These are phyloP conservation scores for Isotomurus palustris DNA, from an alignment of 2,888 invertebrate species.

Conservation along the genomic window DNA sequence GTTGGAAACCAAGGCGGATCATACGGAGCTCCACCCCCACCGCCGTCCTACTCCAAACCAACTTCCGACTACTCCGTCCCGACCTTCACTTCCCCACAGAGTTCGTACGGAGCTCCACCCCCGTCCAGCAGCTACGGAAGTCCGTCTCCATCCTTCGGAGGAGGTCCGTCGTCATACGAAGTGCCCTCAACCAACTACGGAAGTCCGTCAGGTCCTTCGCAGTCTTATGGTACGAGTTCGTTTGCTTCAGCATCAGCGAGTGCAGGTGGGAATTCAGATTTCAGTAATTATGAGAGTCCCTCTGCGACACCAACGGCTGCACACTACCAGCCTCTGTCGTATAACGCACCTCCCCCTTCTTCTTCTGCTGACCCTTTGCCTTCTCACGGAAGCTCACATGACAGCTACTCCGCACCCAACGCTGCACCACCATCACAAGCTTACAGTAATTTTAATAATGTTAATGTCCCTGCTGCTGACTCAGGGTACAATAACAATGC, in stretches of 20 bases:
- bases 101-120: constrained; percentile 3
- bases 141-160: constrained; percentile 20
- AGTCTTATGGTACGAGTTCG: neutral
- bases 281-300: constrained; percentile 18
- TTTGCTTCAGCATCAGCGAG: constrained; percentile 17
- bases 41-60: constrained; percentile 19
- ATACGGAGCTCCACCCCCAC: constrained; percentile 23
- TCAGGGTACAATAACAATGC: too few species aligned
- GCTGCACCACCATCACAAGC: constrained; percentile 14
- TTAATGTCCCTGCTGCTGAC: too few species aligned
- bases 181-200: neutral
- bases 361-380: constrained; percentile 23
- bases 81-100: constrained; percentile 16
- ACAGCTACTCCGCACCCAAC: constrained; percentile 36
- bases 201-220: neutral
- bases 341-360: constrained; percentile 22
- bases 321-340: constrained; percentile 40
- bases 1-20: constrained; percentile 21
- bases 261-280: constrained; percentile 26
- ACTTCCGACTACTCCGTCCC: constrained; percentile 19
- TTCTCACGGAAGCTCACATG: constrained; percentile 33
- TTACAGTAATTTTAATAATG: neutral
- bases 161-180: constrained; percentile 13
- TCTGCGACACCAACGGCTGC: constrained; percentile 34
- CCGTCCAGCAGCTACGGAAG: constrained; percentile 16